phyloP scores from a whole-genome alignment of 1,140 invertebrate genomes.

The Sitophilus oryzae region DNA sequence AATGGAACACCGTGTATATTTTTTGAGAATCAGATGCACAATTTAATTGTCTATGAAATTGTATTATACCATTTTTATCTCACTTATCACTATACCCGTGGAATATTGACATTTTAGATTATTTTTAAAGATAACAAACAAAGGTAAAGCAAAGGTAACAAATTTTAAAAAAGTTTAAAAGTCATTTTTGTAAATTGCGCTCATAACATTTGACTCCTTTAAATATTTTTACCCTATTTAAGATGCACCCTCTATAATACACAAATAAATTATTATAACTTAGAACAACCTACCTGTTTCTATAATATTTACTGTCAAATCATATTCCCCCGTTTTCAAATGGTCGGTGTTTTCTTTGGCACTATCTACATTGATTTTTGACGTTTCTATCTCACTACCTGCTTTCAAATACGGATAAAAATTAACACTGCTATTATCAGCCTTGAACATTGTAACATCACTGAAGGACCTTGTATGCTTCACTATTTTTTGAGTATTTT shows the following conservation, averaged over 20 bases:
- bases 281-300: conserved; percentile 69
- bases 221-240: conserved; percentile 4
- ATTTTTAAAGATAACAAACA: too few species aligned
- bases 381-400: conserved; percentile 4
- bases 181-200: not conserved
- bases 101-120: too few species aligned
- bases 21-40: too few species aligned
- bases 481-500: conserved; percentile 25
- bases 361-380: conserved; percentile 17
- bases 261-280: too few species aligned
- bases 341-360: conserved; percentile 38
- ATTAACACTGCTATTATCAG: not conserved
- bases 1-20: too few species aligned
- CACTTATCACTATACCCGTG: too few species aligned
- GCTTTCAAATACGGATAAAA: conserved; percentile 8
- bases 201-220: not conserved
- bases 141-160: too few species aligned
- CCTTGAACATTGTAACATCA: conserved; percentile 35
- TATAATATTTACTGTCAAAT: conserved; percentile 60
- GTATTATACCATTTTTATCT: too few species aligned
- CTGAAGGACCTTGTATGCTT: conserved; percentile 39
- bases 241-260: not conserved
- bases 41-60: too few species aligned
- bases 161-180: conserved; percentile 4
- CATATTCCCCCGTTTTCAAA: conserved; percentile 54